A percentile compares a stretch with the other conserved stretches of the same genome.
These are phyloP conservation scores for Actenoides hombroni DNA, from an alignment of 2,113 vertebrate species.

Conservation along the genomic window DNA sequence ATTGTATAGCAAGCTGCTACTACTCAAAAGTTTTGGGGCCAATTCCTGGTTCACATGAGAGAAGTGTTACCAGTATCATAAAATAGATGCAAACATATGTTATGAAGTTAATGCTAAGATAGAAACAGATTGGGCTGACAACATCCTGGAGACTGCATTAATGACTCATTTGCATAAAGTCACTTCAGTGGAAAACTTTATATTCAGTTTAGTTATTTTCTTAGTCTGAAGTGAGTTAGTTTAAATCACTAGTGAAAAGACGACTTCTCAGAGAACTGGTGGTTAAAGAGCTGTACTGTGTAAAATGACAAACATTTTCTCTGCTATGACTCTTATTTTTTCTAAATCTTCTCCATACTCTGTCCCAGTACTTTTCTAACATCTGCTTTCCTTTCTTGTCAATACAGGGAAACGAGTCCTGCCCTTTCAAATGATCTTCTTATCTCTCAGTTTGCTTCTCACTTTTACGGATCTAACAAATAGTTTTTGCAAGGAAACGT, in stretches of 20 bases:
- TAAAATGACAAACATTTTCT: background rate
- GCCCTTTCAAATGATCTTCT: background rate
- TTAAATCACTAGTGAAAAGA: background rate
- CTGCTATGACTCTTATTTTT: background rate
- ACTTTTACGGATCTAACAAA: background rate
- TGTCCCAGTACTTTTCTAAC: background rate
- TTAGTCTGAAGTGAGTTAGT: background rate
- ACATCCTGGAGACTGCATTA: slow-evolving; percentile 44
- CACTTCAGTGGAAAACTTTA: slow-evolving; percentile 9
- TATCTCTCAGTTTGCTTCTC: background rate
- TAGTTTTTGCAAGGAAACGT: background rate
- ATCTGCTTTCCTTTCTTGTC: background rate
- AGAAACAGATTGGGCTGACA: slow-evolving; percentile 57
- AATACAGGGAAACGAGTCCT: background rate
- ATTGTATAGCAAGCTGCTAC: slow-evolving; percentile 42
- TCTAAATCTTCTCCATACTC: background rate
- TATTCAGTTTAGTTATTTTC: background rate
- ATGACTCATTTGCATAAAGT: slow-evolving; percentile 49
- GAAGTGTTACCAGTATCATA: slow-evolving; percentile 11
- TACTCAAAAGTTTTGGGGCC: slow-evolving; percentile 21
- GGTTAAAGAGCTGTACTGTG: background rate
- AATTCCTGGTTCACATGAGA: slow-evolving; percentile 16
- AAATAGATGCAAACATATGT: slow-evolving; percentile 63
- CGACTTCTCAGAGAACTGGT: background rate
- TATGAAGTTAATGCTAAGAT: slow-evolving; percentile 29